These are phyloP conservation scores for Meta bourneti DNA, from an alignment of 2,888 invertebrate genomes.

Conservation along the genomic window DNA sequence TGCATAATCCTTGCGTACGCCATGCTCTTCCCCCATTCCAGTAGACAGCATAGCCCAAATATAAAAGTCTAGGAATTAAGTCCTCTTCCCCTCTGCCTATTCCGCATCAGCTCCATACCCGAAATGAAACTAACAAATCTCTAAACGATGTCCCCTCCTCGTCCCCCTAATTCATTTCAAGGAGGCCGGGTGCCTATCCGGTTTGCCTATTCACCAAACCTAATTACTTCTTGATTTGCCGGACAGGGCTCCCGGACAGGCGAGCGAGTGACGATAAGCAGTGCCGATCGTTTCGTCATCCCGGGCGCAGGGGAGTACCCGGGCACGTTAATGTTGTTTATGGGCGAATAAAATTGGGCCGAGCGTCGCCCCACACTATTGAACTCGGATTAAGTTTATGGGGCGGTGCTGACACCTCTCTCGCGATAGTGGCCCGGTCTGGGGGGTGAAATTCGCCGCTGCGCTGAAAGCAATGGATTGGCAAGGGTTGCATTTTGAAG, in stretches of 20 bases:
- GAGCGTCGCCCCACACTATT: slow-evolving; percentile 17
- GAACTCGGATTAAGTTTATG: slow-evolving; percentile 39
- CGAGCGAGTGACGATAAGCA: slow-evolving; percentile 53
- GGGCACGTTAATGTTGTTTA: slow-evolving; percentile 62
- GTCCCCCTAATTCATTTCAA: slow-evolving; percentile 38
- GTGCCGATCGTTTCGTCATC: slow-evolving; percentile 45
- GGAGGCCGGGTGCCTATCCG: slow-evolving; percentile 8
- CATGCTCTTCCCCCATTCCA: background rate
- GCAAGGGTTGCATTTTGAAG: no score
- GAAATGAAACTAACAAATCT: slow-evolving; percentile 72
- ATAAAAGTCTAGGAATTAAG: slow-evolving; percentile 30
- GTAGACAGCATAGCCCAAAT: background rate
- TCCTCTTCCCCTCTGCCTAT: background rate
- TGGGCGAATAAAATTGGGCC: slow-evolving; percentile 30
- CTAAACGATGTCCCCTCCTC: slow-evolving; percentile 10
- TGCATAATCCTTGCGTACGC: background rate
- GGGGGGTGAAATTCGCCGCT: no score
- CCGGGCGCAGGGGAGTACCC: slow-evolving; percentile 16
- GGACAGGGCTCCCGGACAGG: slow-evolving; percentile 29
- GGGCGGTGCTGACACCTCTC: background rate
- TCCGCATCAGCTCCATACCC: background rate
- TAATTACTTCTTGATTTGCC: slow-evolving; percentile 66
- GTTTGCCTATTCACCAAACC: slow-evolving; percentile 52
- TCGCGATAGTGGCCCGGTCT: no score
- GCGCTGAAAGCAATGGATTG: no score